Evolutionary conservation across 2,888 invertebrate genomes (phyloP).

Genomic region (Lepas anatifera): DNA sequence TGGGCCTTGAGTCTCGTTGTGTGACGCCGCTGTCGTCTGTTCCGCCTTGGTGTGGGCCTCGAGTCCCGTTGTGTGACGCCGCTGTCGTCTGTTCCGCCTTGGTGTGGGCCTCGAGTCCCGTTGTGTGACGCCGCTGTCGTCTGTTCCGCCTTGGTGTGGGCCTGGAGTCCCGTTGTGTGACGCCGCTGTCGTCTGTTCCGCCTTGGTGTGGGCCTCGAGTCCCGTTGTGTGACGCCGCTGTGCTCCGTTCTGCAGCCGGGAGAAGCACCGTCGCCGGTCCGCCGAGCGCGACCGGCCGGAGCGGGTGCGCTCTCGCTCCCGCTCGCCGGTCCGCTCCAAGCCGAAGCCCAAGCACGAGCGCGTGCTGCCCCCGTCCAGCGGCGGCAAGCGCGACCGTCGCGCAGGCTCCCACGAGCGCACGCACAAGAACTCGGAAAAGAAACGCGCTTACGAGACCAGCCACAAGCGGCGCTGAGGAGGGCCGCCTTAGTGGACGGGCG

Average conservation of each 20-base stretch:
- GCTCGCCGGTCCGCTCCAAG: slow-evolving; percentile 21
- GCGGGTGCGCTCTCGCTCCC: slow-evolving; percentile 19
- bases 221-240: neutral
- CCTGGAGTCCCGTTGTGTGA: too few species aligned
- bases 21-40: too few species aligned
- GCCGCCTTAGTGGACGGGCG: too few species aligned
- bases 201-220: too few species aligned
- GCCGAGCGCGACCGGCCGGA: neutral
- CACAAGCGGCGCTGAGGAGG: slow-evolving; percentile 3
- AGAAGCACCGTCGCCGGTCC: neutral
- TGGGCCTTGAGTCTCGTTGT: too few species aligned
- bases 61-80: too few species aligned
- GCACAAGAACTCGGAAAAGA: neutral
- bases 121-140: too few species aligned
- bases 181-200: too few species aligned
- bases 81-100: too few species aligned
- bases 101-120: too few species aligned
- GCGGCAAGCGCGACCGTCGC: neutral
- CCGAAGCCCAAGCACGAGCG: slow-evolving; percentile 24
- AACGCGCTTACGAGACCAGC: neutral
- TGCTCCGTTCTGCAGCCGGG: neutral
- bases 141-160: too few species aligned
- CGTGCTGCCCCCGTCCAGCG: neutral
- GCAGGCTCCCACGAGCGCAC: neutral
- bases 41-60: too few species aligned